A percentile compares a stretch with the other conserved stretches of the same genome.
Evolutionary conservation across 2,888 invertebrate species (phyloP).

Genomic region (Parascotia fuliginaria): DNA sequence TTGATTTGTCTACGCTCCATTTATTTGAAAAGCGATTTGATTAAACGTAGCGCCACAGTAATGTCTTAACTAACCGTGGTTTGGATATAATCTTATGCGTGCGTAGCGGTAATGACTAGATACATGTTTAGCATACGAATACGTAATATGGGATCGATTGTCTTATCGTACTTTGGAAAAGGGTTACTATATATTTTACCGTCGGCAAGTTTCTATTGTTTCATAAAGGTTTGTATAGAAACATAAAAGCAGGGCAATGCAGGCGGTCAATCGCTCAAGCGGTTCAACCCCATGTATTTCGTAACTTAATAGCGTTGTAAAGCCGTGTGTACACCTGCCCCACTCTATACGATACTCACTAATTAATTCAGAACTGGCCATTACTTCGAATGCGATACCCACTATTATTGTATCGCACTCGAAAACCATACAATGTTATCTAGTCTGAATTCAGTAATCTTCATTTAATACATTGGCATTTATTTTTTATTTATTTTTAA

Average conservation of each 20-base stretch:
- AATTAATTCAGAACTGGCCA: slow-evolving; percentile 77
- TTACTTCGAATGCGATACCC: slow-evolving; percentile 68
- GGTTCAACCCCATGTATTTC: slow-evolving; percentile 59
- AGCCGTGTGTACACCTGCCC: slow-evolving; percentile 74
- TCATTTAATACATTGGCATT: too few relatives aligned
- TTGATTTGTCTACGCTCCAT: slow-evolving; percentile 79
- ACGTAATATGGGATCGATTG: slow-evolving; percentile 30
- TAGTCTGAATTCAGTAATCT: slow-evolving; percentile 7
- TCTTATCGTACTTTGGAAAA: slow-evolving; percentile 39
- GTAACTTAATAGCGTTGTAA: slow-evolving; percentile 72
- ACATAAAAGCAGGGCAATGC: slow-evolving; percentile 50
- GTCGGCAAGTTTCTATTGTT: slow-evolving; percentile 45
- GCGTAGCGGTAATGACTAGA: slow-evolving; percentile 46
- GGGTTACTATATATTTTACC: slow-evolving; percentile 35
- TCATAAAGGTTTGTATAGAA: slow-evolving; percentile 41
- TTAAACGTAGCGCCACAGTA: slow-evolving; percentile 68
- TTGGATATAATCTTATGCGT: slow-evolving; percentile 60
- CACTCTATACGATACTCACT: slow-evolving; percentile 60
- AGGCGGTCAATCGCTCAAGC: slow-evolving; percentile 68
- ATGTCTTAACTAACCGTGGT: slow-evolving; percentile 65
- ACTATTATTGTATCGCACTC: slow-evolving; percentile 60
- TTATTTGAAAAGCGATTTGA: slow-evolving; percentile 79
- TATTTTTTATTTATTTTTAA: too few relatives aligned
- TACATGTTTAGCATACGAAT: slow-evolving; percentile 50
- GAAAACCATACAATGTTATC: slow-evolving; percentile 59